Evolutionary conservation across 2,888 invertebrate species (phyloP), one percentile per base, ranked within the genome.

Genomic region (Petrolisthes manimaculis): DNA sequence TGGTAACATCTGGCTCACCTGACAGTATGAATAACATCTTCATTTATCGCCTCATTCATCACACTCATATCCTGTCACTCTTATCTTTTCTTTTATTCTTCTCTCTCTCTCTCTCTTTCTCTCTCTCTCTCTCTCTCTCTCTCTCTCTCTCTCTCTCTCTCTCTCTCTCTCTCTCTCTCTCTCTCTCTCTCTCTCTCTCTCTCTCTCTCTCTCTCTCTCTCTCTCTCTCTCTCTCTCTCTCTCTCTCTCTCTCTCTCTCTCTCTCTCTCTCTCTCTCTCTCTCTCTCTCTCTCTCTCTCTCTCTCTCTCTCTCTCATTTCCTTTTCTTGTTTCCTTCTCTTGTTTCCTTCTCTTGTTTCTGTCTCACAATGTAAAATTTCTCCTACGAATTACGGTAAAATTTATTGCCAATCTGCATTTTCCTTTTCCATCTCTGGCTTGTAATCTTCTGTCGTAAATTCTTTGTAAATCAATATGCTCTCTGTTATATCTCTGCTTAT

Each of bases 11-110:
- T 80, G 61, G 24, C 24, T 51, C 80, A 80, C 21, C 56, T 9
- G 61, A 56, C 21, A 61, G 21, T 79, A 71, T 71, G 71, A 71
- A 21, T 80, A 80, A 80, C 80, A 80, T 80, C 80, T 80, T 80
- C 80, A 80, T 80, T 56, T 21, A 21, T 53, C 21, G 80, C 61
- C 80, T 56, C 80, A 80, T 56, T 54, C 21, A 6, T 56, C 80
- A 80, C 21, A 21, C 18, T n/a, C 71, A 21, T 79, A 12, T 61
- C 61, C 18, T 61, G 12, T 61, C 61, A 61, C 61, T 61, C 61
- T 12, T 61, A 61, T 18, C 4, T 51, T 78, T 18, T n/a, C 5
- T 12, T 12, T n/a, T 54, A 5, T 77, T 51, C 8, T 37, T 77
- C 14, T 12, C 51, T 78, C 54, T n/a, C 5, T 12, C 12, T n/a